phyloP scores from a whole-genome alignment of 2,113 vertebrate genomes.

The Xenus cinereus region DNA sequence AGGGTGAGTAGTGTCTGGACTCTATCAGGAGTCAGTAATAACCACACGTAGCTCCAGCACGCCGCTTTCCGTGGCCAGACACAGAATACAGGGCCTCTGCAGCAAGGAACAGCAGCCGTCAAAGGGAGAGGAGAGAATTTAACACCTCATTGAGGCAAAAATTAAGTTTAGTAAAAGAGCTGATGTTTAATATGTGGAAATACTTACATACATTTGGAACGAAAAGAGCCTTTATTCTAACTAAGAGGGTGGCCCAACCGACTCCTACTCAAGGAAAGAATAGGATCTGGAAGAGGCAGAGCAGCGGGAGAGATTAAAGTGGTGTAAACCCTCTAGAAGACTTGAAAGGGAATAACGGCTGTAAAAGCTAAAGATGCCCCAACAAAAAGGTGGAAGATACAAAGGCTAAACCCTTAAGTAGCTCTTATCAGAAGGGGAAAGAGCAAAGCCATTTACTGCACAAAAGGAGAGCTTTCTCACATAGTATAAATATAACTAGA shows the following conservation, averaged over 20 bases:
- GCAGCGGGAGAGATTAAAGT: background rate
- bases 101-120: background rate
- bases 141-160: background rate
- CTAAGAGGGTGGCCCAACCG: background rate
- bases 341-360: background rate
- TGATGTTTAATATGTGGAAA: background rate
- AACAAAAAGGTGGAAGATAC: background rate
- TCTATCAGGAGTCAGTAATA: background rate
- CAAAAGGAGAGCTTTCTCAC: background rate
- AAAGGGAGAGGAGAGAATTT: background rate
- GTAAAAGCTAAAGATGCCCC: background rate
- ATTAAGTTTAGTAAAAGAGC: background rate
- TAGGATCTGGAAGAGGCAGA: background rate
- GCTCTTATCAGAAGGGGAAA: background rate
- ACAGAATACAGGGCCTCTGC: background rate
- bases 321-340: background rate
- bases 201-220: background rate
- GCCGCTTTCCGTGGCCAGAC: too few species aligned
- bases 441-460: background rate
- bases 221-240: background rate
- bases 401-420: background rate
- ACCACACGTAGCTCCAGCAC: fast-evolving
- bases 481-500: background rate
- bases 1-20: fast-evolving
- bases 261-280: background rate